Base-by-base conservation (phyloP, 2,888 invertebrate genomes). In the Cryptophagus acutangulus region DNA sequence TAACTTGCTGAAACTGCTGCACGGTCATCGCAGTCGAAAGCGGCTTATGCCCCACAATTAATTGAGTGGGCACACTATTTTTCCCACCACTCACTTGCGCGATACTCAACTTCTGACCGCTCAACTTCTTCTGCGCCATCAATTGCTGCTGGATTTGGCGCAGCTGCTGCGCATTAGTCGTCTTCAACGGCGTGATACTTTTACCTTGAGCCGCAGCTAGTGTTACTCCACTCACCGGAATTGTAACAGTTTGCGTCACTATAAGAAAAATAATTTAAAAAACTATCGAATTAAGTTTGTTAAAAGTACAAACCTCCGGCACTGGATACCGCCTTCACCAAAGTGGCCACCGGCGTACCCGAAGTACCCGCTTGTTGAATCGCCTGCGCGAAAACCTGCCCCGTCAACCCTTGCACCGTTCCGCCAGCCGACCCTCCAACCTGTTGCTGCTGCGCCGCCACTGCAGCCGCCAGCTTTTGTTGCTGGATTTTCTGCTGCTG, bases 1-100 rank as follows among this genome's bases (percentile, higher is more conserved):
- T 67, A 8, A 84, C 81, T 60, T 85, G 84, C 46, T 84, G 84
- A 29, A 86, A 75, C 59, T 85, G 85, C 52, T 85, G 84, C 42
- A 85, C 78, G 0, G 82, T 83, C 64, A 84, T 78, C 0, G 80
- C 76, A 1, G 78, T 74, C 0, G 79, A 75, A 20, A 79, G 49
- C 2, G 75, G 73, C 52, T 80, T 79, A 3, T 53, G 45, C 34
- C 79, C 77, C 2, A 88, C 84, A 36, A 88, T 81, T 43, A 87
- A 69, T 54, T 84, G 84, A 0, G 83, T 76, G 15, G 78, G 78
- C 2, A 77, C 72, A 3, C 77, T 77, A 38, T 66, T 64, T 51
- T 70, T 71, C 29, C 64, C 64, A 3, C 65, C 54, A 20, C 6
- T 20, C 25, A 67, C 66, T 56, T 77, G 77, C 0, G 76, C 70